Evolutionary conservation across 2,113 vertebrate species (phyloP).

Genomic region (Fregetta grallaria): DNA sequence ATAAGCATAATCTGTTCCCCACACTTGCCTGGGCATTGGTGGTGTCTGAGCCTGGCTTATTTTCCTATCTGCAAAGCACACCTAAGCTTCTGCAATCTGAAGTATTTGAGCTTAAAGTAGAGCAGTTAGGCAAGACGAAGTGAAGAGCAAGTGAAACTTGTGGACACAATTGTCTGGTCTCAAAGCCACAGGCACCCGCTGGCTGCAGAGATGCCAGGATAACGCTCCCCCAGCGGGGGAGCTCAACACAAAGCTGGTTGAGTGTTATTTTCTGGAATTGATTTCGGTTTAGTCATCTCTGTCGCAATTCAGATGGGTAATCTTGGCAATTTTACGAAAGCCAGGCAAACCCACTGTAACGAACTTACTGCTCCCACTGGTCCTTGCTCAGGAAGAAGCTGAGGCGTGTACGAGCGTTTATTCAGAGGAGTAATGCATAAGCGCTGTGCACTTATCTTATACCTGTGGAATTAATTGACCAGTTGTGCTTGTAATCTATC

Average conservation of each 20-base stretch:
- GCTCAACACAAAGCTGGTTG: neutral
- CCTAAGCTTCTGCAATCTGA: neutral
- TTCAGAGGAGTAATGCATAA: neutral
- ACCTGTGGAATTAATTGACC: neutral
- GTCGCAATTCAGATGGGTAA: neutral
- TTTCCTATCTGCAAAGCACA: rapidly evolving
- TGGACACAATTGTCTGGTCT: neutral
- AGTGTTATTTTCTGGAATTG: neutral
- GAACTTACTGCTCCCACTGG: neutral
- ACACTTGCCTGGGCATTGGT: neutral
- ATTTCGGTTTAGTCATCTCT: neutral
- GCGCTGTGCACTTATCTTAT: neutral
- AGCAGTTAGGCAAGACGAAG: neutral
- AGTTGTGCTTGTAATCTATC: neutral
- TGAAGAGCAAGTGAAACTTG: neutral
- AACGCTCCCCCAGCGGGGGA: neutral
- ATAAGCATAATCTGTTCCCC: neutral
- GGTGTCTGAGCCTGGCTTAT: neutral
- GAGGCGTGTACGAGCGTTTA: neutral
- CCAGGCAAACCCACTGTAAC: neutral
- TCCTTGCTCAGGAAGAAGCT: neutral
- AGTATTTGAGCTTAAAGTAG: neutral
- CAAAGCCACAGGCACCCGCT: rapidly evolving
- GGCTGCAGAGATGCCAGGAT: neutral
- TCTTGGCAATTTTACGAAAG: neutral